Evolutionary conservation across 2,888 invertebrate species (phyloP).

Genomic region (Ferrisia virgata): DNA sequence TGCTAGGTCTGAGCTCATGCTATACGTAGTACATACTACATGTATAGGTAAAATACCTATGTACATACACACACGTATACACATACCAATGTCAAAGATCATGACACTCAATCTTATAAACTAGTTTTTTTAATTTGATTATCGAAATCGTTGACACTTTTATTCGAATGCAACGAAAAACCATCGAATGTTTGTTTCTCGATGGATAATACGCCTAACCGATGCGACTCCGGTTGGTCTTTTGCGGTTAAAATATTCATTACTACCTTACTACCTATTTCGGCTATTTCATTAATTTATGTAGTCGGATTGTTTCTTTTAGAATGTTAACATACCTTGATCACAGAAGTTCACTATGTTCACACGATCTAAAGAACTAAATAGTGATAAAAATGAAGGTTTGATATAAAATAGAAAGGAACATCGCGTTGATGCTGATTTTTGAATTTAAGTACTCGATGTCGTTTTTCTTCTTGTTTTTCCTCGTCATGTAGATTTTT

Average conservation of each 20-base stretch:
- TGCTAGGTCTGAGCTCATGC: too few relatives aligned
- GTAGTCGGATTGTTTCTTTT: background rate
- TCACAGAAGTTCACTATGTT: background rate
- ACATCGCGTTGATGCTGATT: too few relatives aligned
- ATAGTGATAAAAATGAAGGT: background rate
- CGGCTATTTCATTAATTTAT: background rate
- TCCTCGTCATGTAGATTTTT: too few relatives aligned
- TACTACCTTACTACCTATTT: too few relatives aligned
- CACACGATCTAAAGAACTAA: constrained; percentile 6
- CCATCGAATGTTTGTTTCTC: background rate
- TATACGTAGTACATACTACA: too few relatives aligned
- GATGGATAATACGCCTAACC: background rate
- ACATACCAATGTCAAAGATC: background rate
- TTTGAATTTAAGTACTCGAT: too few relatives aligned
- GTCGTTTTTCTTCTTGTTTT: too few relatives aligned
- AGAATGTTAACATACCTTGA: background rate
- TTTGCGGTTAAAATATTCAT: background rate
- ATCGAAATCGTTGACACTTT: background rate
- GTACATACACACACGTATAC: background rate
- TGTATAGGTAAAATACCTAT: too few relatives aligned
- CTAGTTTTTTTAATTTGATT: constrained; percentile 5
- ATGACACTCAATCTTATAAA: background rate
- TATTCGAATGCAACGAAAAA: background rate
- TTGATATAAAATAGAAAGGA: too few relatives aligned
- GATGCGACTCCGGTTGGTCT: background rate